Conservation (phyloP, 2,888 invertebrate genomes). For the Mimumesa dahlbomi region DNA sequence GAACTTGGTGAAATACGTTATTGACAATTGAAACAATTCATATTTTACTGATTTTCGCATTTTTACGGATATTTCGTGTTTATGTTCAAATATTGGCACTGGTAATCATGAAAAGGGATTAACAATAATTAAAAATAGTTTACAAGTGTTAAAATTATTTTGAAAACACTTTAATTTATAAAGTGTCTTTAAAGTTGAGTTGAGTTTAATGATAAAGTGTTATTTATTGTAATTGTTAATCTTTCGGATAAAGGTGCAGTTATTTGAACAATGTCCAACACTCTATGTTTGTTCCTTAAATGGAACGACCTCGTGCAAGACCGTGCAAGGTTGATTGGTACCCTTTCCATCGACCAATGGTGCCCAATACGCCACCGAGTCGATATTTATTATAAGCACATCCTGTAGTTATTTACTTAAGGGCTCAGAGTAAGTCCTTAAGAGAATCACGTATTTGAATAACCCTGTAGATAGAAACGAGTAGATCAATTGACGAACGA, state of each 20-base stretch:
- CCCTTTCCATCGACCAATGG: constrained; percentile 28
- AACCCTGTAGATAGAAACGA: neutral
- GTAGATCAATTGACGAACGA: constrained; percentile 20
- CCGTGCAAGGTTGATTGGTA: constrained; percentile 25
- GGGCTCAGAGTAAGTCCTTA: constrained; percentile 6
- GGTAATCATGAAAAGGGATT: too few relatives aligned
- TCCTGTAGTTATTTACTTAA: constrained; percentile 13
- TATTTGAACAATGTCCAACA: constrained; percentile 14
- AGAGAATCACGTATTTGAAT: neutral
- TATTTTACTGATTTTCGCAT: too few relatives aligned
- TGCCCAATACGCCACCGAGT: constrained; percentile 35
- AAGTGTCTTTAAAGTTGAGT: too few relatives aligned
- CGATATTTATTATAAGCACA: constrained; percentile 2
- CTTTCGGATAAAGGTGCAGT: constrained; percentile 1
- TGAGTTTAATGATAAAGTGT: too few relatives aligned
- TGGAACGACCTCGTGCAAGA: constrained; percentile 32
- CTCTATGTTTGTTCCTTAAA: constrained; percentile 7
- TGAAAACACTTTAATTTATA: too few relatives aligned
- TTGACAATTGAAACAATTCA: too few relatives aligned
- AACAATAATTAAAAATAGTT: too few relatives aligned
- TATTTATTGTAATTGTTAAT: too few relatives aligned
- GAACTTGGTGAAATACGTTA: too few relatives aligned
- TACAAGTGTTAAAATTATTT: too few relatives aligned
- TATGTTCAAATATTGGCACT: constrained; percentile 9
- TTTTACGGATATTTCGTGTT: neutral